Conservation (phyloP, 2,888 invertebrate genomes). For the Dryocosmus kuriphilus region DNA sequence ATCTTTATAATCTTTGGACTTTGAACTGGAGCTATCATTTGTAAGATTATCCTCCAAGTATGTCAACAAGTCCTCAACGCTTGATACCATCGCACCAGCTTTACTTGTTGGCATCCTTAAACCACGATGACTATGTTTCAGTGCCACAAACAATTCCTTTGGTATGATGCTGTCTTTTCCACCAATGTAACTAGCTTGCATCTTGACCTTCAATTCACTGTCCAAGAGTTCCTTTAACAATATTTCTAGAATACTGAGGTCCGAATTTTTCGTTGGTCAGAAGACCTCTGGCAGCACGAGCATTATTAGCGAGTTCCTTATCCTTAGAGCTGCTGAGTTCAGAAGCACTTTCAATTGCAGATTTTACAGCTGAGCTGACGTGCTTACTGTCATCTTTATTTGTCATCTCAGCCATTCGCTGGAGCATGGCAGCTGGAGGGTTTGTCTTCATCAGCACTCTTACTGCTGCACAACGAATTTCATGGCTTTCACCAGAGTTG, state of each 20-base stretch:
- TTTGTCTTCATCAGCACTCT: slow-evolving; percentile 81
- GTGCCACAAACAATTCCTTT: slow-evolving; percentile 72
- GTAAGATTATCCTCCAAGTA: not conserved
- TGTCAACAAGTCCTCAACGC: slow-evolving; percentile 74
- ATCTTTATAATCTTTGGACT: slow-evolving; percentile 29
- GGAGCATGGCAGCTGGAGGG: slow-evolving; percentile 83
- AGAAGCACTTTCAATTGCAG: slow-evolving; percentile 81
- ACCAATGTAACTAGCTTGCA: slow-evolving; percentile 78
- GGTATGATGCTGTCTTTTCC: slow-evolving; percentile 81
- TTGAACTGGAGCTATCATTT: not conserved
- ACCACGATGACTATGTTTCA: slow-evolving; percentile 72
- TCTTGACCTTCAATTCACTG: slow-evolving; percentile 77
- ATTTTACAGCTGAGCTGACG: slow-evolving; percentile 84
- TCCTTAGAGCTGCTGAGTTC: slow-evolving; percentile 77
- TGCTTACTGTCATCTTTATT: slow-evolving; percentile 82
- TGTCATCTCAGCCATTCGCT: slow-evolving; percentile 85
- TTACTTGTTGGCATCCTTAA: slow-evolving; percentile 64
- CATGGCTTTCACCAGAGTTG: slow-evolving; percentile 83
- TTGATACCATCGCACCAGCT: slow-evolving; percentile 76
- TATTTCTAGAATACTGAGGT: slow-evolving; percentile 79
- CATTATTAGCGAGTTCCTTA: slow-evolving; percentile 76
- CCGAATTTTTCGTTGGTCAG: slow-evolving; percentile 76
- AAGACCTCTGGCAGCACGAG: slow-evolving; percentile 75
- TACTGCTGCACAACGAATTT: slow-evolving; percentile 84
- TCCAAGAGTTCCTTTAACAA: slow-evolving; percentile 75